A percentile compares a stretch with the other conserved stretches of the same genome.
Conservation (phyloP, 2,113 vertebrate genomes). For the Galbula dea region DNA sequence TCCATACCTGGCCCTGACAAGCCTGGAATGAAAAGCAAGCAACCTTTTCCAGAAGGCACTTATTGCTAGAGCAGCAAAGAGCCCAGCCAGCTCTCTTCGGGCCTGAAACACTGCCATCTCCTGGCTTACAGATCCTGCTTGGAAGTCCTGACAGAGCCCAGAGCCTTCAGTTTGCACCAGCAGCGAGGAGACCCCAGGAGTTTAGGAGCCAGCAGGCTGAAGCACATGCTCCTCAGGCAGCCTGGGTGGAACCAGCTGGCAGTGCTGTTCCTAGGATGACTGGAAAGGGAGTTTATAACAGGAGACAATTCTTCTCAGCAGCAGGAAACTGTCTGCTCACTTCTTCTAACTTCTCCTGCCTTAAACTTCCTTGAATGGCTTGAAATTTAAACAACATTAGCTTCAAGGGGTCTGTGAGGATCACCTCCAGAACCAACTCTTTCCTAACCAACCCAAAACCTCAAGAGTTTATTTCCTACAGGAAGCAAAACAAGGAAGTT, state of each 20-base stretch:
- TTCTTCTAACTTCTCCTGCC: constrained; percentile 29
- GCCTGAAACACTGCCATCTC: background rate
- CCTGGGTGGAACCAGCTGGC: background rate
- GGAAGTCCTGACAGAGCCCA: background rate
- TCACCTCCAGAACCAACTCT: constrained; percentile 55
- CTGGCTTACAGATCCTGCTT: background rate
- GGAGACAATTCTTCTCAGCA: background rate
- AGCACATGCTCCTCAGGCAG: background rate
- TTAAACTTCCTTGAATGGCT: constrained; percentile 73
- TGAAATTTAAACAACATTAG: constrained; percentile 82
- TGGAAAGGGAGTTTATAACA: background rate
- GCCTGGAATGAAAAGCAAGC: background rate
- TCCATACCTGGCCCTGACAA: background rate
- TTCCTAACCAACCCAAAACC: constrained; percentile 45
- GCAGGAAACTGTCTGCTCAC: constrained; percentile 30
- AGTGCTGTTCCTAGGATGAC: background rate
- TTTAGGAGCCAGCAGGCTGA: background rate
- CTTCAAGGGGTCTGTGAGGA: constrained; percentile 81
- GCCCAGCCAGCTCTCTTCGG: background rate
- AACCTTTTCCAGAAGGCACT: too few species aligned
- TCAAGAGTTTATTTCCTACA: background rate
- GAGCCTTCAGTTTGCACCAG: background rate
- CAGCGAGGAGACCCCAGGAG: background rate
- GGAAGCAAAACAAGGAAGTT: background rate
- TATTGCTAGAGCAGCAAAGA: background rate